A percentile compares a stretch with the other conserved stretches of the same genome.
Evolutionary conservation across 2,888 invertebrate genomes (phyloP).

Genomic region (Drosophila vallismaia): DNA sequence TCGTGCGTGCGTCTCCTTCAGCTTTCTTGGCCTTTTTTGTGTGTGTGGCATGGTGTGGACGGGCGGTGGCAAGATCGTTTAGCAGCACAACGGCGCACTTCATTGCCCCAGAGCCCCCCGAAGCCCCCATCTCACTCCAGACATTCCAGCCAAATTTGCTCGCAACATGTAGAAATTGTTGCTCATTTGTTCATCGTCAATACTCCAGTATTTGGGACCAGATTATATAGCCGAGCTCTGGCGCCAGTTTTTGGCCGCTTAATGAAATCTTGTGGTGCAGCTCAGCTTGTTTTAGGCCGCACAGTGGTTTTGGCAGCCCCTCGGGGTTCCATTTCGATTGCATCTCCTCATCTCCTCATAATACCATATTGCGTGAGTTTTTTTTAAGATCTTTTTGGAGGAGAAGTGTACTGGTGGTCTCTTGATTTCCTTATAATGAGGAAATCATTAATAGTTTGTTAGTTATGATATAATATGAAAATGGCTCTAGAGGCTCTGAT

Average conservation of each 20-base stretch:
- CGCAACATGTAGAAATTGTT: constrained; percentile 76
- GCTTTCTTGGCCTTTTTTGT: constrained; percentile 20
- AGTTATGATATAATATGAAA: neutral
- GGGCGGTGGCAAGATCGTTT: constrained; percentile 79
- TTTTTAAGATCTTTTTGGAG: constrained; percentile 32
- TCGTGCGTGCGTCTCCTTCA: constrained; percentile 64
- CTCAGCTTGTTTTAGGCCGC: constrained; percentile 46
- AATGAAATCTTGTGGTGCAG: constrained; percentile 71
- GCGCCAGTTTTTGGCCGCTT: constrained; percentile 81
- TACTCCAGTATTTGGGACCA: constrained; percentile 59
- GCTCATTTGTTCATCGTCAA: constrained; percentile 66
- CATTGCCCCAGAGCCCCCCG: constrained; percentile 52
- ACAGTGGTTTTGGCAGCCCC: constrained; percentile 60
- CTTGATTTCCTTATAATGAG: neutral
- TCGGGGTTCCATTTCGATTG: constrained; percentile 42
- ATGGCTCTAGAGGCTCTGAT: neutral
- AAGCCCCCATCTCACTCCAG: neutral
- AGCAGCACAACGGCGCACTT: constrained; percentile 76
- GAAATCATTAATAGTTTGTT: constrained; percentile 12
- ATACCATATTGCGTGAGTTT: constrained; percentile 36
- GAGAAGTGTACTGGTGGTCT: constrained; percentile 16
- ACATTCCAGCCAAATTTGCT: constrained; percentile 78
- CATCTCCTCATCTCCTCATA: constrained; percentile 27
- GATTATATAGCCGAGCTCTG: constrained; percentile 72
- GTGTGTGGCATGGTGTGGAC: constrained; percentile 78